Evolutionary conservation across 2,888 invertebrate species (phyloP), one percentile per base, ranked within the genome.

Genomic region (Xanthorhoe designata): DNA sequence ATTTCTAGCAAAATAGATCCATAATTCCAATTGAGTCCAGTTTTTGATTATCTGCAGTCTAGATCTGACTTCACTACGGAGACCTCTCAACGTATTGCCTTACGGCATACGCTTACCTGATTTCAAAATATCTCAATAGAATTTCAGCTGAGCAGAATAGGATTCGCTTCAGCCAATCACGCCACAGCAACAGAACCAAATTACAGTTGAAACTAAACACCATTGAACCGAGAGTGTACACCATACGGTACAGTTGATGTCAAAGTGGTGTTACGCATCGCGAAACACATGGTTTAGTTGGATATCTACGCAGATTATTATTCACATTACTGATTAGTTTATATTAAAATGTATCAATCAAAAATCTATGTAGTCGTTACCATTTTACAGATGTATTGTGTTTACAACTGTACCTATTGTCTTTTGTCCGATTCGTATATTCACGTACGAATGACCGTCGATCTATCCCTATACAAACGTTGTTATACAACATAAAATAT

Each of bases 161-260:
- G 38, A 42, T 42, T 42, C 13, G 38, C 4, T 13, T 84, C 17
- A 47, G 7, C 47, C 47, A 47, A 47, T 47, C 47, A 47, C 17
- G 17, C 5, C 15, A 47, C 17, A 6, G 47, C 47, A 47, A 38
- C 35, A 10, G 45, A 15, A 17, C 17, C 47, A 47, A 47, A 47
- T 17, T 47, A 17, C 47, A 47, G 17, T 4, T 19, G 42, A 55
- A 42, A 53, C 19, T 13, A 55, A 55, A 55, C 18, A 18, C 54
- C 13, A 42, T n/a, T 55, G 54, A 54, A 35, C 53, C 53, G 35
- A 54, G 18, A 32, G 15, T 47, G 13, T 6, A 55, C 54, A 19
- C 38, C 15, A 13, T 6, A 55, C 54, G 54, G 54, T 55, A 38
- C 38, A 42, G 54, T 55, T 47, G 47, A 47, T 47, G 47, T 47